Conservation (phyloP, 2,113 vertebrate genomes). For the Podarcis raffonei region DNA sequence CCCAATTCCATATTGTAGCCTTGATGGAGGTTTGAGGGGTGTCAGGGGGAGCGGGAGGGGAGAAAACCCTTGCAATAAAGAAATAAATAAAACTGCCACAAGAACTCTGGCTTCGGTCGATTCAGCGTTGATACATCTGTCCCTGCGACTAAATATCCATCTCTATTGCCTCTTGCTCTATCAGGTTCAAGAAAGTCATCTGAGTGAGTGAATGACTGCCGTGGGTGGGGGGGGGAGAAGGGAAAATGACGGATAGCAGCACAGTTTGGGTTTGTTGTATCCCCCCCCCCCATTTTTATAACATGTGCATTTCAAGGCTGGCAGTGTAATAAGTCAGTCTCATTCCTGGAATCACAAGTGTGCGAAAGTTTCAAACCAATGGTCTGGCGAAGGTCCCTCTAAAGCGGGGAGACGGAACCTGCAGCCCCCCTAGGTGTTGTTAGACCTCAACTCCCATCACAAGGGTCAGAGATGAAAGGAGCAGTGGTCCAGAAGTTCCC, state of each 20-base stretch:
- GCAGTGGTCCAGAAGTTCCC: background rate
- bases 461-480: background rate
- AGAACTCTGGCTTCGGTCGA: slow-evolving; percentile 6
- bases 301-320: background rate
- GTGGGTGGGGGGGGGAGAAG: background rate
- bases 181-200: slow-evolving; percentile 40
- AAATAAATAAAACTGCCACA: slow-evolving; percentile 23
- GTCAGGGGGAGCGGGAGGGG: background rate
- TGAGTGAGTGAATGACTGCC: slow-evolving; percentile 14
- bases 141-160: slow-evolving; percentile 6
- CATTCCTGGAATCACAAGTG: slow-evolving; percentile 13
- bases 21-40: background rate
- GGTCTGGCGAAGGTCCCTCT: background rate
- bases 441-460: too few species aligned
- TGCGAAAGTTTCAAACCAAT: background rate
- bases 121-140: background rate
- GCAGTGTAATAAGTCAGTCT: background rate
- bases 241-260: background rate
- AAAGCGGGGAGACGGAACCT: background rate
- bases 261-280: slow-evolving; percentile 4
- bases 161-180: slow-evolving; percentile 7
- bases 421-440: too few species aligned
- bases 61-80: slow-evolving; percentile 1
- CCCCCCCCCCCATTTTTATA: slow-evolving; percentile 21
- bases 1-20: background rate